Evolutionary conservation across 2,113 vertebrate genomes (phyloP).

Genomic region (Myotis davidii): DNA sequence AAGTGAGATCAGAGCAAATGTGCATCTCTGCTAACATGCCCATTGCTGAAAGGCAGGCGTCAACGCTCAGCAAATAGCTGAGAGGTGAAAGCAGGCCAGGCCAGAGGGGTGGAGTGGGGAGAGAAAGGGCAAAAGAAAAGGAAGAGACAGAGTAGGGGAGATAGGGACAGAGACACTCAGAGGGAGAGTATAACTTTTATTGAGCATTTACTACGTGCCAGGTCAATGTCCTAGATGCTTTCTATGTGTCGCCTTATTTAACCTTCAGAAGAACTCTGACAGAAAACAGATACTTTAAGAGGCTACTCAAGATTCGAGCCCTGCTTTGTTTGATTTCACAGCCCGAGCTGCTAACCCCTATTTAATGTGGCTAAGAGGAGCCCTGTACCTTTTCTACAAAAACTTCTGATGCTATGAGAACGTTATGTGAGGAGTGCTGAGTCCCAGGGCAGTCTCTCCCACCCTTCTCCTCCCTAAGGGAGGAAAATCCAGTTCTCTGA

Average conservation of each 20-base stretch:
- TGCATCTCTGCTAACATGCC: background rate
- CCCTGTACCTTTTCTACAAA: background rate
- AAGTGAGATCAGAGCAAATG: background rate
- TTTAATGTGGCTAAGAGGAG: background rate
- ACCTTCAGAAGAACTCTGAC: background rate
- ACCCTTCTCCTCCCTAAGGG: background rate
- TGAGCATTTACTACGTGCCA: background rate
- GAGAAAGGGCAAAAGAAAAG: no score
- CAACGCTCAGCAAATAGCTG: background rate
- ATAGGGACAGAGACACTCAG: background rate
- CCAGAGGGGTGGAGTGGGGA: no score
- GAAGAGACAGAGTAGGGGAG: background rate
- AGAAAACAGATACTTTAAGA: background rate
- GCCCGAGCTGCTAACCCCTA: background rate
- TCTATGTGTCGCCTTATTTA: background rate
- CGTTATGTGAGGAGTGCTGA: background rate
- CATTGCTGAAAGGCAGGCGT: background rate
- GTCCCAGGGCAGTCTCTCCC: background rate
- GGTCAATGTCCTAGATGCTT: background rate
- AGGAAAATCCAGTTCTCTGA: slow-evolving; percentile 14
- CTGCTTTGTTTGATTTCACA: background rate
- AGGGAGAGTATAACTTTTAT: background rate
- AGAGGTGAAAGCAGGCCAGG: background rate
- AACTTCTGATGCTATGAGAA: background rate
- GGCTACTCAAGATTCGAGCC: background rate